These are phyloP conservation scores for Sandelia bainsii DNA, from an alignment of 2,797 vertebrate species.

Conservation along the genomic window DNA sequence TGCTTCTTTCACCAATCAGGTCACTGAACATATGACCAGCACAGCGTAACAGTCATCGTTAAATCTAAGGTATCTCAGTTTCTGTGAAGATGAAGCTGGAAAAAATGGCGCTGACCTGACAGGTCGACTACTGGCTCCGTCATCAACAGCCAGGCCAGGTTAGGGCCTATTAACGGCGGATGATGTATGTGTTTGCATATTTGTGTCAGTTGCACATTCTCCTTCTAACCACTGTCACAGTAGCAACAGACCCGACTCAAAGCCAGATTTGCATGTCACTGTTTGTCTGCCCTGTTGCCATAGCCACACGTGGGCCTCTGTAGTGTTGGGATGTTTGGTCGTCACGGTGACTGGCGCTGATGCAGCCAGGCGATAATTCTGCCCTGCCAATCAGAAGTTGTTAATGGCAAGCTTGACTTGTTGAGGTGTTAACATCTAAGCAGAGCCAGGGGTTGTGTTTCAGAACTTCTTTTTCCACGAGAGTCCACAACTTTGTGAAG, in stretches of 20 bases:
- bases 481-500: neutral
- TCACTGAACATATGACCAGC: slow-evolving; percentile 12
- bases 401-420: neutral
- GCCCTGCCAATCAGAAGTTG: slow-evolving; percentile 52
- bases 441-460: neutral
- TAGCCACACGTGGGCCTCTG: slow-evolving; percentile 50
- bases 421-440: neutral
- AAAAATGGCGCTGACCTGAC: slow-evolving; percentile 64
- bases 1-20: slow-evolving; percentile 16
- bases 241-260: slow-evolving; percentile 43
- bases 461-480: neutral
- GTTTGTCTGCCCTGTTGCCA: slow-evolving; percentile 72
- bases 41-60: neutral
- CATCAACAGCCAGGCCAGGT: slow-evolving; percentile 57
- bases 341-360: slow-evolving; percentile 53
- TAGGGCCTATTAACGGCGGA: slow-evolving; percentile 60
- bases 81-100: slow-evolving; percentile 58
- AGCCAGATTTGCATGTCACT: slow-evolving; percentile 53
- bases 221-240: slow-evolving; percentile 42
- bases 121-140: slow-evolving; percentile 64
- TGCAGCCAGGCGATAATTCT: slow-evolving; percentile 44
- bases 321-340: slow-evolving; percentile 56
- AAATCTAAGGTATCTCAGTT: slow-evolving; percentile 21
- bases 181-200: slow-evolving; percentile 76
- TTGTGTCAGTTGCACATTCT: slow-evolving; percentile 72